Percentiles rank a stretch among this genome's conserved stretches.
These are phyloP conservation scores for Cryptoprocta ferox DNA, from an alignment of 2,797 vertebrate genomes.

Conservation along the genomic window DNA sequence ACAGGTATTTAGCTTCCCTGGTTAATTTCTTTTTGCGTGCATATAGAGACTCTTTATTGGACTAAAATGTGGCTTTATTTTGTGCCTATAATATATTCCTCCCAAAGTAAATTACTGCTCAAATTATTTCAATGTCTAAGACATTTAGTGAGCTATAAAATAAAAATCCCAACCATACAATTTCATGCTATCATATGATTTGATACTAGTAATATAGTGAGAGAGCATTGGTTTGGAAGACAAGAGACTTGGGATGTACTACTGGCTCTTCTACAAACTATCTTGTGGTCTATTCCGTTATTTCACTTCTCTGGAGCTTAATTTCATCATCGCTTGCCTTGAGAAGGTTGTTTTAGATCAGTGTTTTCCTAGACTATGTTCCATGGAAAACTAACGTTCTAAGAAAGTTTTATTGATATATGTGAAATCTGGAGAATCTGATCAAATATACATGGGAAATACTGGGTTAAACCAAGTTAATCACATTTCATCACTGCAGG, in stretches of 20 bases:
- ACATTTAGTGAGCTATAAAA: neutral
- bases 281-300: neutral
- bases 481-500: neutral
- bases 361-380: neutral
- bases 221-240: neutral
- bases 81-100: neutral
- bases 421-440: slow-evolving; percentile 15
- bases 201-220: neutral
- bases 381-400: neutral
- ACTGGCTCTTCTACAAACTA: neutral
- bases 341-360: neutral
- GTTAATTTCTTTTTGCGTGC: neutral
- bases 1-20: neutral
- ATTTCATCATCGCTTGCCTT: neutral
- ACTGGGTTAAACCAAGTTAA: slow-evolving; percentile 10
- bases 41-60: neutral
- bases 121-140: neutral
- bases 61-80: slow-evolving; percentile 9
- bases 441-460: slow-evolving; percentile 16
- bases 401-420: neutral
- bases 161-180: neutral
- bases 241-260: neutral
- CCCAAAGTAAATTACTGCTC: neutral
- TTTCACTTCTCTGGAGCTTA: neutral
- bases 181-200: neutral